Conservation (phyloP, 2,797 vertebrate genomes). For the Bufotes viridis region DNA sequence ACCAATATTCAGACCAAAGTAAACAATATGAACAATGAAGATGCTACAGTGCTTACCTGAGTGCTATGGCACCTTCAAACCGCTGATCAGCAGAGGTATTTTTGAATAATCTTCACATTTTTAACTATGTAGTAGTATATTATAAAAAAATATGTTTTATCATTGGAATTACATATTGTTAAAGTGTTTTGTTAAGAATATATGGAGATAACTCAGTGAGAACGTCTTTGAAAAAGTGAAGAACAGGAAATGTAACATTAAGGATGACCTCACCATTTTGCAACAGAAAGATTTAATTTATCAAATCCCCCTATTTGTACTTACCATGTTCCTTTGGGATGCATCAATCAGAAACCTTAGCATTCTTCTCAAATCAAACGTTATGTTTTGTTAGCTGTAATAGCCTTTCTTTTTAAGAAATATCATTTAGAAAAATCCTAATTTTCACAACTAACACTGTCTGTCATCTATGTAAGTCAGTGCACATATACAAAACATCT, state of each 20-base stretch:
- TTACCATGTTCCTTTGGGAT: slow-evolving; percentile 27
- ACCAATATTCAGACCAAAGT: too few relatives aligned
- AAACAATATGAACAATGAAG: too few relatives aligned
- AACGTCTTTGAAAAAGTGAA: slow-evolving; percentile 4
- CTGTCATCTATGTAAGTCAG: slow-evolving; percentile 13
- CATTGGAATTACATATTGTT: not conserved
- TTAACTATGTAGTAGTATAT: not conserved
- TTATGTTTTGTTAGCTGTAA: slow-evolving; percentile 28
- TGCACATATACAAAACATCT: slow-evolving; percentile 1
- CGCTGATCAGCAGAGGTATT: too few relatives aligned
- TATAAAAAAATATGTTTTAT: not conserved
- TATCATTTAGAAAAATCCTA: not conserved
- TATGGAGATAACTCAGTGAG: slow-evolving; percentile 15
- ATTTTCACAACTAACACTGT: slow-evolving; percentile 30
- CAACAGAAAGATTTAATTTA: slow-evolving; percentile 32
- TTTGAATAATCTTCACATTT: too few relatives aligned
- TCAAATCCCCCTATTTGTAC: slow-evolving; percentile 31
- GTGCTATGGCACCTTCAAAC: too few relatives aligned
- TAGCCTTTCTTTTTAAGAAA: slow-evolving; percentile 8
- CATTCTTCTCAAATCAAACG: slow-evolving; percentile 17
- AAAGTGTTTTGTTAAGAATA: not conserved
- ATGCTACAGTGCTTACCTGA: too few relatives aligned
- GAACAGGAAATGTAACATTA: slow-evolving; percentile 49
- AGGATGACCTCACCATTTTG: slow-evolving; percentile 14
- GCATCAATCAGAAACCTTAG: slow-evolving; percentile 24